These are phyloP conservation scores for Villa cingulata DNA, from an alignment of 2,888 invertebrate species.

Conservation along the genomic window DNA sequence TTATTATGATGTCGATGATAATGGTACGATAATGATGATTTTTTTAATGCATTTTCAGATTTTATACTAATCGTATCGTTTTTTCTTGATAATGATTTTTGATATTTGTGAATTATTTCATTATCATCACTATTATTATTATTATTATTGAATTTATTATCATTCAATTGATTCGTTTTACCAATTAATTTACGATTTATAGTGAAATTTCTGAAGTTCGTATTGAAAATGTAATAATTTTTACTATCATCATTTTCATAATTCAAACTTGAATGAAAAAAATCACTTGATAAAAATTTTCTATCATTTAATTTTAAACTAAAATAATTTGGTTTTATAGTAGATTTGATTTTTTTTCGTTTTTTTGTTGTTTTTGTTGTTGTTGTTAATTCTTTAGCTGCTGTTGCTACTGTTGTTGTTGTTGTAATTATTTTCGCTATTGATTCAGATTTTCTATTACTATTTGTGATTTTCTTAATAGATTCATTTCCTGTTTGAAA, in stretches of 20 bases:
- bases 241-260: conserved; percentile 9
- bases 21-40: conserved; percentile 13
- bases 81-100: conserved; percentile 19
- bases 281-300: too few relatives aligned
- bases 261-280: conserved; percentile 11
- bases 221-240: conserved; percentile 28
- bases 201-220: conserved; percentile 27
- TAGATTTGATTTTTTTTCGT: conserved; percentile 21
- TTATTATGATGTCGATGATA: too few relatives aligned
- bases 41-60: too few relatives aligned
- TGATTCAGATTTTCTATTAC: too few relatives aligned
- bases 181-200: conserved; percentile 28
- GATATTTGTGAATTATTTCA: conserved; percentile 15
- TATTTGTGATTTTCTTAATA: too few relatives aligned
- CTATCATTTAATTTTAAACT: too few relatives aligned
- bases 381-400: too few relatives aligned
- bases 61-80: too few relatives aligned
- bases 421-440: conserved; percentile 3
- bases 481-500: too few relatives aligned
- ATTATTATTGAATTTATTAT: conserved; percentile 7
- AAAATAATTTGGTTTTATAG: conserved; percentile 21
- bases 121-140: too few relatives aligned
- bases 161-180: conserved; percentile 21
- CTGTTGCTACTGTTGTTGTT: too few relatives aligned
- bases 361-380: too few relatives aligned